Base-by-base conservation (phyloP, 2,113 vertebrate genomes). In the Vanacampus margaritifer region DNA sequence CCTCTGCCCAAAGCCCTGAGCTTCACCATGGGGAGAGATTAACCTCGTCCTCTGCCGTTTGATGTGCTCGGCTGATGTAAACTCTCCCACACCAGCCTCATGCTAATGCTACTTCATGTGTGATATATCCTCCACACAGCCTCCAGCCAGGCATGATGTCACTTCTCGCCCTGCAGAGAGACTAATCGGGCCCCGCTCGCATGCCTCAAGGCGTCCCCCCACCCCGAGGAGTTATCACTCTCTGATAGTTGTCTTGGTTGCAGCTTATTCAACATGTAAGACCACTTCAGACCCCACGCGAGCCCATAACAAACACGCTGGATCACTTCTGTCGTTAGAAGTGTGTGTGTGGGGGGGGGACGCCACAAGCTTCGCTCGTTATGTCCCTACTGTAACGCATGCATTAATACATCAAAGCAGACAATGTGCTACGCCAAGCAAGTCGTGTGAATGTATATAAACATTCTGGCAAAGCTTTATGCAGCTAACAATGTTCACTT, bases 231-330 rank as follows among this genome's bases (percentile, higher is more conserved):
- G 79, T 86, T 80, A 89, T 89, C 81, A 71, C 67, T 79, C 84
- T 88, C 81, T 86, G 83, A 89, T 86, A 88, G 81, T 87, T 79
- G 75, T 79, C 81, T 84, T 78, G 69, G n/a, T 82, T 66, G 74
- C 81, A 64, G 74, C 74, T 79, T 81, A 87, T 86, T 85, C 79
- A 76, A 82, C 86, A 81, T 73, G 73, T 79, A 84, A 84, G 84
- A 82, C 74, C 78, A 84, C 79, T 81, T 80, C 67, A 63, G 80
- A 83, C 75, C 69, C 65, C 21, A 66, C 60, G 72, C 53, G 64
- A 70, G 69, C 77, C 73, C 71, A 76, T 68, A 83, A 79, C 80
- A 81, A 84, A 88, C 89, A 83, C 67, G 76, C 80, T 78, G 81
- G 75, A 88, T 88, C 81, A 77, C 82, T 54, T 74, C 73, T 65